phyloP scores from a whole-genome alignment of 2,797 vertebrate species.

The Phyllotis vaccarum region DNA sequence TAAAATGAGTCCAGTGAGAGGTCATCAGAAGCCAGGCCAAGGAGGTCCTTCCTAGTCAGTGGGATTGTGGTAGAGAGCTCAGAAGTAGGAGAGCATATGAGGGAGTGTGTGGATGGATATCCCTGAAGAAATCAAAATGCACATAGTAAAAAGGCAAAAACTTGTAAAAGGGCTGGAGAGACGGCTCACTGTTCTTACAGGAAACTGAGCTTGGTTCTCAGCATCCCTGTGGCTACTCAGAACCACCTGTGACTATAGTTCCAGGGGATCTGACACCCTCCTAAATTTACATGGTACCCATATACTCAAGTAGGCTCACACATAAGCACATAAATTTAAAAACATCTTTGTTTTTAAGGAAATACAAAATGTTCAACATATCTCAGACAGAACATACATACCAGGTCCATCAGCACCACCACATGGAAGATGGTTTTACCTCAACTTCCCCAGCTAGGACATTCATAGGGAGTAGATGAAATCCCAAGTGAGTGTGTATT shows the following conservation, averaged over 20 bases:
- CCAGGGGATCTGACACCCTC: no score
- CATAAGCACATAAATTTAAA: neutral
- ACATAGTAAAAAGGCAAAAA: neutral
- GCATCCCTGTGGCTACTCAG: neutral
- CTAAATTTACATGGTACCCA: neutral
- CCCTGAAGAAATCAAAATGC: neutral
- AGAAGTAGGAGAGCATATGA: neutral
- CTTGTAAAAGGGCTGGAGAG: neutral
- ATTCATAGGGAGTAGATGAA: neutral
- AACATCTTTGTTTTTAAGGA: neutral
- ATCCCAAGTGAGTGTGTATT: neutral
- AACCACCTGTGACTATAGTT: neutral
- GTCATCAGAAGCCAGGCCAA: neutral
- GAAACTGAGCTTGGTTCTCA: neutral
- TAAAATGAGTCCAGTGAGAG: neutral
- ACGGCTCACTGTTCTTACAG: neutral
- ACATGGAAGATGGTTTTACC: neutral
- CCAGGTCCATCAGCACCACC: neutral
- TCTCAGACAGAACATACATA: accelerated
- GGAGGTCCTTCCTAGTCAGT: neutral
- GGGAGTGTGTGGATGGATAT: neutral
- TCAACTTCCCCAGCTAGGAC: neutral
- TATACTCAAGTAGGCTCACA: neutral
- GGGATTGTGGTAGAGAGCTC: neutral
- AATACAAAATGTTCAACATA: neutral